phyloP scores from a whole-genome alignment of 2,797 vertebrate species.

The Eulemur mongoz region DNA sequence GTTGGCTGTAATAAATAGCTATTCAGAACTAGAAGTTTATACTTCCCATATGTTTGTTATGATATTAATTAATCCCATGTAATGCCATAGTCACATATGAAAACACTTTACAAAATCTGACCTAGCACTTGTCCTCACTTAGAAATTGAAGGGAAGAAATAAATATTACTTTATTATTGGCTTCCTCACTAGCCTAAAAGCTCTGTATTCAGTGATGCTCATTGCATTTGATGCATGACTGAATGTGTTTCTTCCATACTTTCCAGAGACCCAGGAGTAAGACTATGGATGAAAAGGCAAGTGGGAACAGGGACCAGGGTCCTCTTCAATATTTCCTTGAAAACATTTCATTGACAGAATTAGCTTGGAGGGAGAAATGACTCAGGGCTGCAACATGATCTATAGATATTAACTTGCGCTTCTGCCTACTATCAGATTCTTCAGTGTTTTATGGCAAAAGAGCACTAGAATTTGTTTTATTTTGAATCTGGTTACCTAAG shows the following conservation, averaged over 20 bases:
- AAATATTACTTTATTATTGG: neutral
- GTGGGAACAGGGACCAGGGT: neutral
- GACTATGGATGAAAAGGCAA: neutral
- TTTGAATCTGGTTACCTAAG: neutral
- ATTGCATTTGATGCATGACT: neutral
- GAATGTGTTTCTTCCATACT: neutral
- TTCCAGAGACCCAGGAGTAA: neutral
- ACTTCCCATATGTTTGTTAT: neutral
- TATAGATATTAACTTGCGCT: neutral
- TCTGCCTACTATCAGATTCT: neutral
- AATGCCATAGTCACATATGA: neutral
- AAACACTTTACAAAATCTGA: neutral
- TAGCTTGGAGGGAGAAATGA: neutral
- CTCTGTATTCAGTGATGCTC: neutral
- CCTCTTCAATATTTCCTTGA: neutral
- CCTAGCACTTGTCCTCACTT: neutral
- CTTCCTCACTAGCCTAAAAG: neutral
- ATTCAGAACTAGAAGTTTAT: neutral
- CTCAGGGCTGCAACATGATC: neutral
- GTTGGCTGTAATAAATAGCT: neutral
- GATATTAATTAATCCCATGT: neutral
- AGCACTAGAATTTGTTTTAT: neutral
- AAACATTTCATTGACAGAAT: neutral
- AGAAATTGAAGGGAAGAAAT: neutral
- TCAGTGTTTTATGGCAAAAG: neutral